phyloP scores from a whole-genome alignment of 1,140 invertebrate genomes.

The Cotesia vestalis region DNA sequence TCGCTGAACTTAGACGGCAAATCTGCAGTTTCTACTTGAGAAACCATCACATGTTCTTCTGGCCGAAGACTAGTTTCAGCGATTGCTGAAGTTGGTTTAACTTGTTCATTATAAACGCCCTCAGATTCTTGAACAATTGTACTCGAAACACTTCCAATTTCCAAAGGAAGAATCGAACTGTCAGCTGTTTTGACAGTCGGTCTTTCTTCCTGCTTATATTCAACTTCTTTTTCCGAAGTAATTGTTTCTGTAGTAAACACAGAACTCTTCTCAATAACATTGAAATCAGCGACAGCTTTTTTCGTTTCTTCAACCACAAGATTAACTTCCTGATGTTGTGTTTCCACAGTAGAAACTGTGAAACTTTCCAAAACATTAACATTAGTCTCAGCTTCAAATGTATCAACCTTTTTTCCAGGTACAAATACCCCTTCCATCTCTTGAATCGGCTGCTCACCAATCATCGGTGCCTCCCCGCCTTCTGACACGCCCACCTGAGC shows the following conservation, averaged over 20 bases:
- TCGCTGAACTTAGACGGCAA: slow-evolving; percentile 66
- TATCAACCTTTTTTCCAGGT: slow-evolving; percentile 61
- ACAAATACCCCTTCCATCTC: slow-evolving; percentile 70
- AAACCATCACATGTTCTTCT: slow-evolving; percentile 68
- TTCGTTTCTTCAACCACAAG: slow-evolving; percentile 62
- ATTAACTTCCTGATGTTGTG: slow-evolving; percentile 70
- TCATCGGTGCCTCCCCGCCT: slow-evolving; percentile 70
- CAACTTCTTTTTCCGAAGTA: slow-evolving; percentile 70
- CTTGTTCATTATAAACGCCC: slow-evolving; percentile 59
- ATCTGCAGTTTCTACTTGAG: slow-evolving; percentile 68
- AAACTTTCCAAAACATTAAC: slow-evolving; percentile 71
- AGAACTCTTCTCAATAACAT: slow-evolving; percentile 69
- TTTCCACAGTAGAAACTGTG: slow-evolving; percentile 67
- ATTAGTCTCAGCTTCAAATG: slow-evolving; percentile 66
- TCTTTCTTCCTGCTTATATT: slow-evolving; percentile 59
- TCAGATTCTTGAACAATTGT: slow-evolving; percentile 70
- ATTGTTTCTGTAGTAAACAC: slow-evolving; percentile 69
- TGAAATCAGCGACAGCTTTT: slow-evolving; percentile 67
- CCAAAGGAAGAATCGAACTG: slow-evolving; percentile 65
- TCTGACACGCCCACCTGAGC: slow-evolving; percentile 70
- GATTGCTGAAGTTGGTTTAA: slow-evolving; percentile 60
- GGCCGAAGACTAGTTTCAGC: slow-evolving; percentile 66
- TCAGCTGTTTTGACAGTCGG: slow-evolving; percentile 65
- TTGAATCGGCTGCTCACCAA: slow-evolving; percentile 70
- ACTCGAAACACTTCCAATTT: slow-evolving; percentile 67